A percentile compares a stretch with the other conserved stretches of the same genome.
phyloP scores from a whole-genome alignment of 2,797 vertebrate genomes.

The Ctenosaura bakeri region DNA sequence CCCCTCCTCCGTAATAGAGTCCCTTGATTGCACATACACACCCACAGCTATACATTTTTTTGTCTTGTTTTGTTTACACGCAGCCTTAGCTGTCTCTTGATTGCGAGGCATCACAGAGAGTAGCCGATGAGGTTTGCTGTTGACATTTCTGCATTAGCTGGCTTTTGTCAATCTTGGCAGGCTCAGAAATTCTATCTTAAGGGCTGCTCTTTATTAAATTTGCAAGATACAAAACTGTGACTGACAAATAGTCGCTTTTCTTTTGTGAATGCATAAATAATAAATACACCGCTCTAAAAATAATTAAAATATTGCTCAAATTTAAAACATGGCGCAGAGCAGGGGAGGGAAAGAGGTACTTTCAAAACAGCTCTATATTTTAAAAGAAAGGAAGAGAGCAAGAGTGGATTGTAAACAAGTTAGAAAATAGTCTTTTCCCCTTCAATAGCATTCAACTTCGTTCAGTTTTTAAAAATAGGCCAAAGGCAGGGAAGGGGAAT shows the following conservation, averaged over 20 bases:
- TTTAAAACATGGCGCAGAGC: slow-evolving; percentile 63
- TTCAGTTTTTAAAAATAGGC: slow-evolving; percentile 51
- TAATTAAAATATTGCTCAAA: slow-evolving; percentile 81
- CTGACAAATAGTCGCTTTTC: slow-evolving; percentile 81
- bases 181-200: slow-evolving; percentile 84
- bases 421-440: slow-evolving; percentile 21
- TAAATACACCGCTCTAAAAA: slow-evolving; percentile 75
- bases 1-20: not conserved
- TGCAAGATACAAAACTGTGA: slow-evolving; percentile 84
- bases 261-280: slow-evolving; percentile 81
- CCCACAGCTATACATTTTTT: slow-evolving; percentile 52
- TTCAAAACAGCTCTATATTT: slow-evolving; percentile 45
- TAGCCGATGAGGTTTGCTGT: slow-evolving; percentile 79
- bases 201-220: slow-evolving; percentile 86
- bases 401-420: slow-evolving; percentile 23
- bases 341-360: slow-evolving; percentile 44
- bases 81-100: slow-evolving; percentile 69
- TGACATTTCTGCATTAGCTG: slow-evolving; percentile 83
- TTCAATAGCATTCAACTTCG: slow-evolving; percentile 62
- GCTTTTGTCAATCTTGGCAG: slow-evolving; percentile 84
- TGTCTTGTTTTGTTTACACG: slow-evolving; percentile 74
- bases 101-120: slow-evolving; percentile 73
- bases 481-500: slow-evolving; percentile 30
- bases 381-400: not conserved
- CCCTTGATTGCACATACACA: not conserved